phyloP scores from a whole-genome alignment of 2,888 invertebrate genomes.

The Andricus curvator region DNA sequence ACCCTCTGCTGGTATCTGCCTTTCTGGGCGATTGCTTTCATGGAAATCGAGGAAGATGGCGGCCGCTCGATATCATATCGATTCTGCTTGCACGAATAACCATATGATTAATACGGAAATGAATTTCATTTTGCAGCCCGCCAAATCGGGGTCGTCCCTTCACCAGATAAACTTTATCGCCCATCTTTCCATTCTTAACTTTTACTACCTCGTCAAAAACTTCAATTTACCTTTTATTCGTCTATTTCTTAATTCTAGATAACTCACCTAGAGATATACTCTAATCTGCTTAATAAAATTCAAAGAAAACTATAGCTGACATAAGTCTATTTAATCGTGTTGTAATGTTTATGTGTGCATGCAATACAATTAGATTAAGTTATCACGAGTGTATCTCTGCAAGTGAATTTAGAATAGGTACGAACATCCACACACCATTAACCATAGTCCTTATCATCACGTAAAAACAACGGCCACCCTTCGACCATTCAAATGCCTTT shows the following conservation, averaged over 20 bases:
- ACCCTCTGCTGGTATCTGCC: slow-evolving; percentile 57
- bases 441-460: slow-evolving; percentile 69
- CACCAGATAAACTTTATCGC: background rate
- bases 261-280: no score
- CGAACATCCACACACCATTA: slow-evolving; percentile 73
- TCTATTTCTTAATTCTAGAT: no score
- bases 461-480: slow-evolving; percentile 69
- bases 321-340: background rate
- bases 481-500: slow-evolving; percentile 59
- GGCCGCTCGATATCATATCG: slow-evolving; percentile 56
- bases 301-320: no score
- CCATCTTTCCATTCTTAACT: background rate
- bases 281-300: no score
- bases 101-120: slow-evolving; percentile 52
- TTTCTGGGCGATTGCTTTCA: slow-evolving; percentile 61
- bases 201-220: background rate
- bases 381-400: background rate
- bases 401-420: slow-evolving; percentile 18
- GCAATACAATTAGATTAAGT: background rate
- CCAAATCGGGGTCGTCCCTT: background rate
- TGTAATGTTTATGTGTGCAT: background rate
- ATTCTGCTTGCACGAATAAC: slow-evolving; percentile 53
- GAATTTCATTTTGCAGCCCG: slow-evolving; percentile 1
- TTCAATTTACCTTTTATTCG: background rate
- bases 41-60: slow-evolving; percentile 59